These are phyloP conservation scores for Rhynchonema sp. DNA, from an alignment of 2,888 invertebrate species.

Conservation along the genomic window DNA sequence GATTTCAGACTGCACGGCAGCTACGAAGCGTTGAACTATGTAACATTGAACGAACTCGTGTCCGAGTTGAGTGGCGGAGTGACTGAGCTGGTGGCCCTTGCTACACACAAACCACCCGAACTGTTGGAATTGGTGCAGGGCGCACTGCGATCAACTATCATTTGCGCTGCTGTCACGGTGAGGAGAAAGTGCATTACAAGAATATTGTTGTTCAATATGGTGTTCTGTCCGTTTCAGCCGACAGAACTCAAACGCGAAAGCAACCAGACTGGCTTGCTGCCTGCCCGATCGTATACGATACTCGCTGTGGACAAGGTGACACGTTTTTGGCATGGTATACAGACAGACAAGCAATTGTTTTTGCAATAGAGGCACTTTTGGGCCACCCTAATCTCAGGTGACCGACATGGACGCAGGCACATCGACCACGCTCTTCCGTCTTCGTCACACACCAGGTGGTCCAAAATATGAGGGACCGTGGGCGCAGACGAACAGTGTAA, in stretches of 20 bases:
- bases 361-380: too few species aligned
- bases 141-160: background rate
- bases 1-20: constrained; percentile 63
- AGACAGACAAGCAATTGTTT: background rate
- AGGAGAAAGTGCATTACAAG: background rate
- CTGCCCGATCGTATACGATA: background rate
- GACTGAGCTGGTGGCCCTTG: background rate
- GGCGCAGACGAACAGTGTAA: background rate
- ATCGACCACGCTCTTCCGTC: background rate
- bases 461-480: background rate
- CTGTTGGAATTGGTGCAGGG: background rate
- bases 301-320: background rate
- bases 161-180: background rate
- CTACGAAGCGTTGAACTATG: constrained; percentile 62
- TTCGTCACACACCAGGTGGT: background rate
- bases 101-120: background rate
- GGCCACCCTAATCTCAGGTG: background rate
- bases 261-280: background rate
- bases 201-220: too few species aligned
- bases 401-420: background rate
- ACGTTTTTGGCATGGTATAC: background rate
- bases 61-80: constrained; percentile 7
- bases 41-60: constrained; percentile 2
- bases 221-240: too few species aligned
- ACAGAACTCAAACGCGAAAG: too few species aligned